phyloP scores from a whole-genome alignment of 2,797 vertebrate species.

The Gymnocypris eckloni region DNA sequence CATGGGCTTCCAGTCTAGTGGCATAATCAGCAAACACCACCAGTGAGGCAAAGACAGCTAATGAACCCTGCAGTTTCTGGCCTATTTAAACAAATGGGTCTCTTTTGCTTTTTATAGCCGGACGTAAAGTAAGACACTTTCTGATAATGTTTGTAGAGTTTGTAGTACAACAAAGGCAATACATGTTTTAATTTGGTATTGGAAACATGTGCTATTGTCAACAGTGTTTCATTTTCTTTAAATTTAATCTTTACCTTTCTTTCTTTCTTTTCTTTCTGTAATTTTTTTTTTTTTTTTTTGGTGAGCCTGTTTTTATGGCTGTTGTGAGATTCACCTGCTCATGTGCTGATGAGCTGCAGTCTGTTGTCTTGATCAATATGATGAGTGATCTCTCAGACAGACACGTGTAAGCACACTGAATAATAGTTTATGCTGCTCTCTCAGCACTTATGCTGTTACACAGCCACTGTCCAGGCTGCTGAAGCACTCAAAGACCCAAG shows the following conservation, averaged over 20 bases:
- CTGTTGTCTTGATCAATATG: not conserved
- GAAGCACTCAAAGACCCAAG: not conserved
- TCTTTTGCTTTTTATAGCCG: not conserved
- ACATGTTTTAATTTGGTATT: not conserved
- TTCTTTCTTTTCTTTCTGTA: not conserved
- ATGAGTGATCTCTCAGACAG: conserved; percentile 15
- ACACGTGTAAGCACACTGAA: not conserved
- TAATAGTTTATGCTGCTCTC: not conserved
- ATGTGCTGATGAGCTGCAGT: not conserved
- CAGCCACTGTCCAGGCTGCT: not conserved
- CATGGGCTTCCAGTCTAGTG: not conserved
- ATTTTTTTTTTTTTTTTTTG: too few species aligned
- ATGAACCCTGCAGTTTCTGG: not conserved
- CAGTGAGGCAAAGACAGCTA: not conserved
- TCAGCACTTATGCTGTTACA: conserved; percentile 1
- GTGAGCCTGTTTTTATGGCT: not conserved
- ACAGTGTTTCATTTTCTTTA: not conserved
- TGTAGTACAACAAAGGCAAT: not conserved
- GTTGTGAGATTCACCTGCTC: not conserved
- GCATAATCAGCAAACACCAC: conserved; percentile 6
- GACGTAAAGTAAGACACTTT: not conserved
- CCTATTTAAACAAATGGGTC: not conserved
- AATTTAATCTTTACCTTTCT: not conserved
- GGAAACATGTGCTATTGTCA: not conserved
- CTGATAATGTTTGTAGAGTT: not conserved